phyloP scores from a whole-genome alignment of 2,888 invertebrate species.

The Drosophila pseudotakahashii region DNA sequence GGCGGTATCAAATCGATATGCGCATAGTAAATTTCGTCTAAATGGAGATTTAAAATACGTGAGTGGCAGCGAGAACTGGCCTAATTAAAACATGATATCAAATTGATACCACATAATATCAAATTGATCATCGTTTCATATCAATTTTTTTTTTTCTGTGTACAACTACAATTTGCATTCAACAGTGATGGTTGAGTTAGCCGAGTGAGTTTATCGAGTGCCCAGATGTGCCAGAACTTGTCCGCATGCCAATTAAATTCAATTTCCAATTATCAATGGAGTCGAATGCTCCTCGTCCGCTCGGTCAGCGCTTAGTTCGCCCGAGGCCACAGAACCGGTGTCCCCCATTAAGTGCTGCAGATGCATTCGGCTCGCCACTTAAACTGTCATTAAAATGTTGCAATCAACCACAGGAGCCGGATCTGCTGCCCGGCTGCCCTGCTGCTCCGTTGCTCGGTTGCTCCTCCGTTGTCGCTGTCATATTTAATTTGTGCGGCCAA shows the following conservation, averaged over 20 bases:
- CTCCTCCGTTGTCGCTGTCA: slow-evolving; percentile 18
- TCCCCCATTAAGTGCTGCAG: slow-evolving; percentile 45
- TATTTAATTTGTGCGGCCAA: slow-evolving; percentile 64
- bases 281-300: background rate
- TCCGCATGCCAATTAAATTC: slow-evolving; percentile 25
- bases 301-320: slow-evolving; percentile 7
- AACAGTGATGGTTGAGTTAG: background rate
- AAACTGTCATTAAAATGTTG: slow-evolving; percentile 68
- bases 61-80: too few relatives aligned
- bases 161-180: background rate
- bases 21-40: too few relatives aligned
- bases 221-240: slow-evolving; percentile 10
- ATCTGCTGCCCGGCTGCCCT: too few relatives aligned
- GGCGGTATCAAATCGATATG: too few relatives aligned
- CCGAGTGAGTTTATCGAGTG: slow-evolving; percentile 1
- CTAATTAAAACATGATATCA: too few relatives aligned
- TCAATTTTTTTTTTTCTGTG: too few relatives aligned
- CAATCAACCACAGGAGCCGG: slow-evolving; percentile 37
- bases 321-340: slow-evolving; percentile 13
- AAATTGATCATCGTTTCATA: too few relatives aligned
- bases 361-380: slow-evolving; percentile 62
- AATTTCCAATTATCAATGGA: slow-evolving; percentile 29
- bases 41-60: too few relatives aligned
- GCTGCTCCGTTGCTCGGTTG: slow-evolving; percentile 19
- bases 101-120: too few relatives aligned